Evolutionary conservation across 2,888 invertebrate genomes (phyloP), one percentile per base, ranked within the genome.

Genomic region (Exephanes ischioxanthus): DNA sequence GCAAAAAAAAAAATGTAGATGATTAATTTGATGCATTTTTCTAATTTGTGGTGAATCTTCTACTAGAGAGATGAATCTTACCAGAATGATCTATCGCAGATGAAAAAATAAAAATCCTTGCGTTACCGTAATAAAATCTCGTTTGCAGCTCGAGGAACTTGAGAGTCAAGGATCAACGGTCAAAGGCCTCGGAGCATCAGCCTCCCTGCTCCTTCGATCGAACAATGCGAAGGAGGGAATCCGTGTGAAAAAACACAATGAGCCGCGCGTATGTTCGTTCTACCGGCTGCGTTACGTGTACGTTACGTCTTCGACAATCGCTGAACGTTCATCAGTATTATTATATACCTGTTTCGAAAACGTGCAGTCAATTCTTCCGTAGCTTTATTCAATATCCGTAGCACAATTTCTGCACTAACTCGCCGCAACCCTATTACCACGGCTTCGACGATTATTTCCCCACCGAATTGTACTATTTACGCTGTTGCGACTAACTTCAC

Each of bases 201-300:
- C 72, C 72, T 83, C 37, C 68, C 37, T 41, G 16, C 72, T 72
- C 72, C 75, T n/a, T 45, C 63, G 71, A 73, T 73, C 72, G 71
- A 80, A 84, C 84, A 84, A 84, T 80, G 80, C 70, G 45, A 61
- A 75, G 66, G 63, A 9, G 33, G 66, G 75, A 80, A 63, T 71
- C 71, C 84, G 84, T 80, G 84, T 48, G 84, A 84, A 80, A 80
- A 80, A 76, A 80, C 76, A 61, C 76, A 33, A 76, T 63, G 63
- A 71, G 33, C 33, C 58, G 66, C 55, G 75, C 71, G 80, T 26
- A 14, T 16, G 14, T 45, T 45, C 45, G 45, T 71, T 48, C 41
- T 63, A 48, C 48, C 26, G 79, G 7, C 37, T 55, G 33, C 5
- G 51, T 73, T 68, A 22, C n/a, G 19, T 61, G 45, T 66, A 68